These are phyloP conservation scores for Ibycter americanus DNA, from an alignment of 2,797 vertebrate genomes.

Conservation along the genomic window DNA sequence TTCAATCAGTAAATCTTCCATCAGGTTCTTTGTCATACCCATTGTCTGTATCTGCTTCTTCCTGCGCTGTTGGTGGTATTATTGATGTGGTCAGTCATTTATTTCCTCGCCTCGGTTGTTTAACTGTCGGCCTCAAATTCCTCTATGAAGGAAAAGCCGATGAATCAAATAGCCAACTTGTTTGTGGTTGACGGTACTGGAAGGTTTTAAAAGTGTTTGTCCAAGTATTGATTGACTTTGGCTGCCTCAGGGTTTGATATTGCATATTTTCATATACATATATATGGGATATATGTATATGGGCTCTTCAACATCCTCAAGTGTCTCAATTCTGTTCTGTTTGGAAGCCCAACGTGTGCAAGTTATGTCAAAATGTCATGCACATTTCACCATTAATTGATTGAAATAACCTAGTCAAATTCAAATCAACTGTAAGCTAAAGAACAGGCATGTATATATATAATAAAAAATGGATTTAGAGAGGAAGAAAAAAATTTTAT, in stretches of 20 bases:
- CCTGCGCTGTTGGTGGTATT: accelerated
- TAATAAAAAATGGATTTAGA: background rate
- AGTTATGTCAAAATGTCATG: background rate
- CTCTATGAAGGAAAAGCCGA: background rate
- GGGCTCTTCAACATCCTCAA: background rate
- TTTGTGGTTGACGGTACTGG: background rate
- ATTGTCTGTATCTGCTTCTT: background rate
- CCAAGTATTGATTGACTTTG: background rate
- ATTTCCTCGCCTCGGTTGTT: background rate
- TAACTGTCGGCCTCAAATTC: background rate
- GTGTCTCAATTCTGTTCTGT: background rate
- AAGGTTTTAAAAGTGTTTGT: background rate
- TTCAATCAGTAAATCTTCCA: background rate
- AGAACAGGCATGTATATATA: background rate
- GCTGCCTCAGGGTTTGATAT: background rate
- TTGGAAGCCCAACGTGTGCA: background rate
- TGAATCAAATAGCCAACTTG: background rate
- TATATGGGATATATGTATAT: too few relatives aligned
- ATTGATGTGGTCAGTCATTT: background rate
- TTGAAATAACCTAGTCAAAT: background rate
- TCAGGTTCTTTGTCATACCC: background rate
- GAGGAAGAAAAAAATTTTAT: background rate
- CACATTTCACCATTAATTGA: background rate
- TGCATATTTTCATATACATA: background rate
- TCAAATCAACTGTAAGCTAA: background rate